These are phyloP conservation scores for Prolemur simus DNA, from an alignment of 2,113 vertebrate species.

Conservation along the genomic window DNA sequence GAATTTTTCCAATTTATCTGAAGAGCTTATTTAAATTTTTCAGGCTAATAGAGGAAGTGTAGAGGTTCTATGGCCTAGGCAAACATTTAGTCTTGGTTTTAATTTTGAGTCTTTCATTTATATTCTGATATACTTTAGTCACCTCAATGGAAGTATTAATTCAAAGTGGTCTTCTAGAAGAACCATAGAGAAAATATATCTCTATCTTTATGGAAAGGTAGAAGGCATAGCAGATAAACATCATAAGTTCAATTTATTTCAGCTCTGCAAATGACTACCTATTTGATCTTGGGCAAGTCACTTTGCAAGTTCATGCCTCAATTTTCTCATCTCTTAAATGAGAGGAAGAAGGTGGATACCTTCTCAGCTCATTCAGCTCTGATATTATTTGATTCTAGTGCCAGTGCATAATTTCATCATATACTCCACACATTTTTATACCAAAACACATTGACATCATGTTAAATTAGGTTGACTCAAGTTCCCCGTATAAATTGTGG, in stretches of 20 bases:
- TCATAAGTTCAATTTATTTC: not conserved
- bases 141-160: not conserved
- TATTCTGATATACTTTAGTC: not conserved
- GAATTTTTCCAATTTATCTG: not conserved
- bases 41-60: not conserved
- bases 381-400: conserved; percentile 9
- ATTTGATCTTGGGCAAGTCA: not conserved
- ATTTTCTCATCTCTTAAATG: not conserved
- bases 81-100: not conserved
- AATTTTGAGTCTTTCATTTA: not conserved
- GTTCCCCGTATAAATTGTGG: conserved; percentile 35
- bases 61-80: not conserved
- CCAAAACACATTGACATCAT: conserved; percentile 53
- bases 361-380: not conserved
- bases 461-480: conserved; percentile 55
- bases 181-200: not conserved
- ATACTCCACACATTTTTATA: conserved; percentile 38
- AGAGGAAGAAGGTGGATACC: not conserved
- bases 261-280: not conserved
- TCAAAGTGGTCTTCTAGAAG: not conserved
- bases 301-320: not conserved
- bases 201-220: not conserved
- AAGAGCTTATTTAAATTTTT: not conserved
- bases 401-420: conserved; percentile 49
- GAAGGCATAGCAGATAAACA: not conserved